Evolutionary conservation across 2,797 vertebrate species (phyloP), one percentile per base, ranked within the genome.

Genomic region (Falco peregrinus): DNA sequence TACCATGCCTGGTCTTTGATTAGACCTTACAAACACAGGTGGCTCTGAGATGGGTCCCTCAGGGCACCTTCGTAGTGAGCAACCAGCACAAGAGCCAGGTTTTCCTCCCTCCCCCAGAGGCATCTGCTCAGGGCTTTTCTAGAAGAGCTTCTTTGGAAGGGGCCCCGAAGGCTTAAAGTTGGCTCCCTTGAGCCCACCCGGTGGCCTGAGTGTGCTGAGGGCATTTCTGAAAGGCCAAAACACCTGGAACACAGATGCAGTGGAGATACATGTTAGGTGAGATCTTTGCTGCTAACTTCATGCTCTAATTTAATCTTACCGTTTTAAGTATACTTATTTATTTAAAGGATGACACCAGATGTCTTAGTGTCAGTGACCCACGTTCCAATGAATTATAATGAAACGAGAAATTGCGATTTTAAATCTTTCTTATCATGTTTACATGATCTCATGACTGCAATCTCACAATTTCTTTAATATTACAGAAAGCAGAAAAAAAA

Each of bases 401-500:
- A 93, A 74, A 89, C 18, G 13, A 67, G n/a, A 92, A 96, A 89
- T 11, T 11, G 48, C 29, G 77, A 79, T 87, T 31, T 93, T 89
- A 96, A 96, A 84, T 24, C 39, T 47, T 96, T 93, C 33, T 94
- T 73, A n/a, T 43, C 74, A 68, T 35, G 39, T 87, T 84, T 68
- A 39, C 25, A 21, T 0, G 0, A 7, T 56, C 45, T 81, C 37
- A 53, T 76, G 68, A 79, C 13, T 47, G 8, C 60, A 84, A 91
- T 91, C 53, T 94, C 51, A 79, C 47, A 67, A 69, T 51, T 54
- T 65, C 33, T 87, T 59, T 57, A 61, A 31, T 84, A 77, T 71
- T 95, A 35, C 29, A 97, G 45, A 77, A 95, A 96, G n/a, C 35
- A 68, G 47, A 89, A 80, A 65, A 65, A 85, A 78, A 89, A 93